Conservation (phyloP, 2,888 invertebrate genomes). For the Ceriagrion tenellum region DNA sequence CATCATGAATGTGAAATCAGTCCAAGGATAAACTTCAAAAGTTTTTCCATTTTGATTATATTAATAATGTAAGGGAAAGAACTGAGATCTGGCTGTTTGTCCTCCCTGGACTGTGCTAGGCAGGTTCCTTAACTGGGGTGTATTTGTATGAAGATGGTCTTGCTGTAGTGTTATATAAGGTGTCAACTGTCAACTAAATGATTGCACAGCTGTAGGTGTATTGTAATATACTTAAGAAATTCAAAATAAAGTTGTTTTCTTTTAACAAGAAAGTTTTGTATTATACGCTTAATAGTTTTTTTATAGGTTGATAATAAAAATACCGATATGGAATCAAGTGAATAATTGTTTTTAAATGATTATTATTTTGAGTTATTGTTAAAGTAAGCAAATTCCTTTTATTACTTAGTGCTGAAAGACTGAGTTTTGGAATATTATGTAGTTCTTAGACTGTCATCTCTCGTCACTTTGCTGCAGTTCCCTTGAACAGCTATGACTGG, state of each 20-base stretch:
- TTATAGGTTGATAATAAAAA: background rate
- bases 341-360: background rate
- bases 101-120: background rate
- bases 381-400: too few relatives aligned
- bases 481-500: too few relatives aligned
- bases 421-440: too few relatives aligned
- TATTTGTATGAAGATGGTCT: background rate
- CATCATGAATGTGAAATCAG: background rate
- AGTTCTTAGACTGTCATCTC: too few relatives aligned
- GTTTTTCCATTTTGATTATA: background rate
- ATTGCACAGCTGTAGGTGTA: constrained; percentile 53
- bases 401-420: too few relatives aligned
- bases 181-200: background rate
- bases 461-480: too few relatives aligned
- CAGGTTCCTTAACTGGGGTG: background rate
- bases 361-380: too few relatives aligned
- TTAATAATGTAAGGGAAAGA: background rate
- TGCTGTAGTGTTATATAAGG: constrained; percentile 7
- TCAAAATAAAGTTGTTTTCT: constrained; percentile 46
- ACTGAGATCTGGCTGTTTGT: background rate
- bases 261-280: background rate
- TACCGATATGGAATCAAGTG: background rate
- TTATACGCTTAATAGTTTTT: background rate
- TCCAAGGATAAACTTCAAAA: constrained; percentile 4
- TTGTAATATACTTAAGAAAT: constrained; percentile 1